These are phyloP conservation scores for Seriola rivoliana DNA, from an alignment of 2,113 vertebrate genomes.

Conservation along the genomic window DNA sequence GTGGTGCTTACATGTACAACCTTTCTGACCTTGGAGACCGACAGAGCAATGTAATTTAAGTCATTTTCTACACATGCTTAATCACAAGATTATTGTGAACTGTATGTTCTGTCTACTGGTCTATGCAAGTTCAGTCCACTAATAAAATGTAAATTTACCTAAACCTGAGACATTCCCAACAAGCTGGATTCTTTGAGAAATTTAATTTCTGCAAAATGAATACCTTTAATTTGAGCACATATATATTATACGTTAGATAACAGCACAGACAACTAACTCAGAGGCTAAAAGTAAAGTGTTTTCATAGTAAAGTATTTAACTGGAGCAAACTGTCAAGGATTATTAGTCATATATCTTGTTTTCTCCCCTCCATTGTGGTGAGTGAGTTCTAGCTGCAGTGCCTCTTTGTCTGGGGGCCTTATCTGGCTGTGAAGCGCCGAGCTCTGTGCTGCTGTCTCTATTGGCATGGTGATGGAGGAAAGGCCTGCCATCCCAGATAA, in stretches of 20 bases:
- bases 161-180: neutral
- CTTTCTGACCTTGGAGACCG: slow-evolving; percentile 17
- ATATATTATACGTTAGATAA: neutral
- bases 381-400: slow-evolving; percentile 57
- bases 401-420: slow-evolving; percentile 75
- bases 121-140: neutral
- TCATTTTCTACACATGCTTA: neutral
- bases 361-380: slow-evolving; percentile 44
- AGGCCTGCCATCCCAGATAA: slow-evolving; percentile 84
- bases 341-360: slow-evolving; percentile 54
- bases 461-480: slow-evolving; percentile 77
- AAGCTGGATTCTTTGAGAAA: neutral
- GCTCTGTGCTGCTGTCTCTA: slow-evolving; percentile 69
- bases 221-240: neutral
- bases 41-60: neutral
- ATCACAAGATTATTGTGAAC: neutral
- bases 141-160: neutral
- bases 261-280: slow-evolving; percentile 11
- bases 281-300: slow-evolving; percentile 47
- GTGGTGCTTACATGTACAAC: neutral
- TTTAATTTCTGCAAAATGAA: neutral
- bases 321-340: slow-evolving; percentile 62
- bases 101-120: neutral
- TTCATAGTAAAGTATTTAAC: slow-evolving; percentile 57
- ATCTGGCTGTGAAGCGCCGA: slow-evolving; percentile 67